These are phyloP conservation scores for Cyphomyrmex costatus DNA, from an alignment of 1,140 invertebrate genomes.

Conservation along the genomic window DNA sequence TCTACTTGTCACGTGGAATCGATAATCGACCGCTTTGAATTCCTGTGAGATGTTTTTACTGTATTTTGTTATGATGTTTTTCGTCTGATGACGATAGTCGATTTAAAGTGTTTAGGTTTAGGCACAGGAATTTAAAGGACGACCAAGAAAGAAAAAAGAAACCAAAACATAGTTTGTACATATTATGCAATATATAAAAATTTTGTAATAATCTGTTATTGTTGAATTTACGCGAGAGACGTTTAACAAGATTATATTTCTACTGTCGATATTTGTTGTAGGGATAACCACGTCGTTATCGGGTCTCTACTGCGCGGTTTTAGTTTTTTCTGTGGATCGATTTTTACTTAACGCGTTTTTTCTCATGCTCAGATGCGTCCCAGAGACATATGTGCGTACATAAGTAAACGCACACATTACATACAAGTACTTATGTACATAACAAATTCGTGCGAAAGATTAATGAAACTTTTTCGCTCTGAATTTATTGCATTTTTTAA, in stretches of 20 bases:
- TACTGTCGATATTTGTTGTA: slow-evolving; percentile 79
- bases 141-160: slow-evolving; percentile 72
- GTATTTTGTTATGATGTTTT: slow-evolving; percentile 34
- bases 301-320: slow-evolving; percentile 65
- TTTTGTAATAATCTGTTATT: slow-evolving; percentile 84
- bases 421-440: slow-evolving; percentile 76
- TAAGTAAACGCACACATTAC: slow-evolving; percentile 37
- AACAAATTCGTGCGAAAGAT: slow-evolving; percentile 67
- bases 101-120: slow-evolving; percentile 48
- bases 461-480: slow-evolving; percentile 60
- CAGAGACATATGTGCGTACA: slow-evolving; percentile 6
- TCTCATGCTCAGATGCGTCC: slow-evolving; percentile 51
- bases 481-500: slow-evolving; percentile 38
- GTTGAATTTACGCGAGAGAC: slow-evolving; percentile 83
- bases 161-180: slow-evolving; percentile 83
- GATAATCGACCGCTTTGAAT: slow-evolving; percentile 38
- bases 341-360: slow-evolving; percentile 65
- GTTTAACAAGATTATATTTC: slow-evolving; percentile 85
- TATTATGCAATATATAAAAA: slow-evolving; percentile 79
- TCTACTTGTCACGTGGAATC: slow-evolving; percentile 51
- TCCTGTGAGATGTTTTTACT: slow-evolving; percentile 51
- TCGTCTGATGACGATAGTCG: slow-evolving; percentile 22
- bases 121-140: slow-evolving; percentile 28
- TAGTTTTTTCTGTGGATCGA: slow-evolving; percentile 43
- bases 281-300: slow-evolving; percentile 60